Evolutionary conservation across 2,888 invertebrate genomes (phyloP), one percentile per base, ranked within the genome.

Genomic region (Patella pellucida): DNA sequence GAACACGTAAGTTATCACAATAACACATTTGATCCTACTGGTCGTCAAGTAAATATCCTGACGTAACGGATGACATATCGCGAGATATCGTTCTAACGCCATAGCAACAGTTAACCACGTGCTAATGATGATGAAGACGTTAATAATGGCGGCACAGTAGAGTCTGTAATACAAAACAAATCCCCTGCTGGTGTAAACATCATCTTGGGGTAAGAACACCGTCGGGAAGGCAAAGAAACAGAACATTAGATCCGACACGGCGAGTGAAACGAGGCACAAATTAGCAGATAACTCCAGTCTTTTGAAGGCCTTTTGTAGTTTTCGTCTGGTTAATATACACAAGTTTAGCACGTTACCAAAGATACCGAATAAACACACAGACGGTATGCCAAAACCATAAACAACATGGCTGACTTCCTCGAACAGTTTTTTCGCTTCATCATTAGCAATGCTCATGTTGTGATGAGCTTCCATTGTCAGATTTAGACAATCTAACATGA

Each of bases 261-360:
- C 95, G 87, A 95, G 94, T 73, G 95, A 95, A 93, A 92, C 89
- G 27, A 92, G 84, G 94, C 91, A 95, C 89, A 95, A 94, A 90
- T 95, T 95, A 67, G 95, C 95, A 0, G 95, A 94, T 68, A 95
- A 95, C 83, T 95, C 93, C 93, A 95, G 94, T 84, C 95, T 94
- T 79, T 94, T 93, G 82, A 89, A 85, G 9, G 89, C 87, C 67
- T 85, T 85, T 71, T 85, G 84, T 23, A 90, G 80, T 79, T 88
- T 88, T 41, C 89, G 82, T 78, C 95, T 93, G 67, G 95, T 95
- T 78, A 96, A 93, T 27, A 96, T 95, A 83, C 95, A 92, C 82
- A 96, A 92, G 91, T 95, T 96, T 81, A 96, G 93, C 67, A 95
- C 92, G 90, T 96, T 95, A 68, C 95, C 95, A 75, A 95, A 92